Percentiles rank a stretch among this genome's conserved stretches.
Evolutionary conservation across 2,113 vertebrate genomes (phyloP).

Genomic region (Muscicapa adusta): DNA sequence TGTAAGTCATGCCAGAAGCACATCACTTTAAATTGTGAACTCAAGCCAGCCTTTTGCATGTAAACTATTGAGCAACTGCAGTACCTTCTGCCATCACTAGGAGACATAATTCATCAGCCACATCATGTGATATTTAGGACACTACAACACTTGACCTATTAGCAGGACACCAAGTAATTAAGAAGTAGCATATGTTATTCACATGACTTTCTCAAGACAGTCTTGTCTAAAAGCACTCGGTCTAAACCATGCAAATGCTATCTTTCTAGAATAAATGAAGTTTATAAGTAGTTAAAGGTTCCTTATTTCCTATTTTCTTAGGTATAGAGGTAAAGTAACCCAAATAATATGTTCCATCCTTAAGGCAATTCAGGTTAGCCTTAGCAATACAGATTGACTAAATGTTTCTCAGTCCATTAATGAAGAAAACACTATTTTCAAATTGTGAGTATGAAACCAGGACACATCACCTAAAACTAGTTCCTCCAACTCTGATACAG

Average conservation of each 20-base stretch:
- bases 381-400: background rate
- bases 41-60: background rate
- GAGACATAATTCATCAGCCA: background rate
- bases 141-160: background rate
- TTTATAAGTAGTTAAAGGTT: background rate
- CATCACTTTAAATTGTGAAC: background rate
- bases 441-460: background rate
- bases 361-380: background rate
- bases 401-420: background rate
- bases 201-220: background rate
- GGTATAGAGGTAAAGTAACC: background rate
- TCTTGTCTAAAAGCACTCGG: background rate
- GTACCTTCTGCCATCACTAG: background rate
- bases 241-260: background rate
- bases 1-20: background rate
- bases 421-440: background rate
- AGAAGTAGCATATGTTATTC: background rate
- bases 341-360: background rate
- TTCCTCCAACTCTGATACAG: background rate
- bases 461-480: background rate
- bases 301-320: background rate
- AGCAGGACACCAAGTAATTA: background rate
- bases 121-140: accelerated
- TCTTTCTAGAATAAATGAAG: background rate
- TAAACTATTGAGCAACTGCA: background rate